These are phyloP conservation scores for Lepus americanus DNA, from an alignment of 2,113 vertebrate species.

Conservation along the genomic window DNA sequence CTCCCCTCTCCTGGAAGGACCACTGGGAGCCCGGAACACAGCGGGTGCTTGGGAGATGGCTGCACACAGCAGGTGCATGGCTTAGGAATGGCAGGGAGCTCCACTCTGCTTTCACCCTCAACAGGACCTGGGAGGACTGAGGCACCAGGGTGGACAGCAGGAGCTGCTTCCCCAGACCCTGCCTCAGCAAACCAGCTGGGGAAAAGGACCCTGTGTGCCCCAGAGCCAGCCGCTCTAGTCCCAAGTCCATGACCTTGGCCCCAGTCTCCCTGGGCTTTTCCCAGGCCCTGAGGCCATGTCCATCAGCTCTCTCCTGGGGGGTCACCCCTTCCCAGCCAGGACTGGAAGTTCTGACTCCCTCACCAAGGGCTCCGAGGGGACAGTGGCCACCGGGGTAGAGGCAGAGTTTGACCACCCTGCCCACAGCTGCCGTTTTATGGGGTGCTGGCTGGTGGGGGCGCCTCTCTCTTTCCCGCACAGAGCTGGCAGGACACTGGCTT, in stretches of 20 bases:
- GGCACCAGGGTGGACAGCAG: not conserved
- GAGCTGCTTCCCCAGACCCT: not conserved
- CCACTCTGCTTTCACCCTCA: not conserved
- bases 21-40: not conserved
- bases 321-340: too few relatives aligned
- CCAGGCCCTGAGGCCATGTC: not conserved
- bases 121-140: not conserved
- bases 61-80: too few relatives aligned
- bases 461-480: slow-evolving; percentile 70
- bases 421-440: not conserved
- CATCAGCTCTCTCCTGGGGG: not conserved
- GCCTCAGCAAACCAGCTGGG: not conserved
- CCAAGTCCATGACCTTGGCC: not conserved
- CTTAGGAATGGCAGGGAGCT: not conserved
- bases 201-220: not conserved
- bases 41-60: not conserved
- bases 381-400: not conserved
- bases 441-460: not conserved
- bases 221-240: not conserved
- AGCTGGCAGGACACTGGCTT: slow-evolving; percentile 70
- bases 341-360: slow-evolving; percentile 30
- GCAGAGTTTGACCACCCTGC: slow-evolving; percentile 44
- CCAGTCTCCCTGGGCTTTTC: not conserved
- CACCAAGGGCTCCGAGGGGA: slow-evolving; percentile 14
- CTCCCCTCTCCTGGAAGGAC: not conserved